phyloP scores from a whole-genome alignment of 1,140 invertebrate species.

The Pseudobourletiella spinata region DNA sequence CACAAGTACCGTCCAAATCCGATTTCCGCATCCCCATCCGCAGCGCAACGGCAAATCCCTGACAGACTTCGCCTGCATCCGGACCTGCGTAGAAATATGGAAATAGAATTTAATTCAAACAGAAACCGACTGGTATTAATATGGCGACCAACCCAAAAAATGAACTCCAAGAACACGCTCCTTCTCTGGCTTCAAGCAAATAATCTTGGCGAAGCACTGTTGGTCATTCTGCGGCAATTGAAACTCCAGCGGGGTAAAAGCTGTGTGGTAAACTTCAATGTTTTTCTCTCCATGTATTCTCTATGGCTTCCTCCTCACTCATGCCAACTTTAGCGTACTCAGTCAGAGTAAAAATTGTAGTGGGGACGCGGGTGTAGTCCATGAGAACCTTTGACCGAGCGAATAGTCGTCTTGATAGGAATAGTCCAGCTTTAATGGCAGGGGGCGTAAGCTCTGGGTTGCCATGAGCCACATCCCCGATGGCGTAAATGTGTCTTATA shows the following conservation, averaged over 20 bases:
- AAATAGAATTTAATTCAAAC: neutral
- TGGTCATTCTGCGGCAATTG: slow-evolving; percentile 75
- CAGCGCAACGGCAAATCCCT: slow-evolving; percentile 44
- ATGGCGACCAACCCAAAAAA: slow-evolving; percentile 59
- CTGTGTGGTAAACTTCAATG: slow-evolving; percentile 74
- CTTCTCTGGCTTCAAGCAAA: slow-evolving; percentile 54
- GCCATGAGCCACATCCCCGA: slow-evolving; percentile 77
- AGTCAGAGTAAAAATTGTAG: slow-evolving; percentile 91
- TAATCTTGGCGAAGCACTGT: slow-evolving; percentile 71
- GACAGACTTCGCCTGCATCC: slow-evolving; percentile 93
- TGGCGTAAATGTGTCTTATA: slow-evolving; percentile 53
- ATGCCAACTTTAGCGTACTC: slow-evolving; percentile 93
- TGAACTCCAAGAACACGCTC: slow-evolving; percentile 88
- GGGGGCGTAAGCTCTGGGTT: slow-evolving; percentile 77
- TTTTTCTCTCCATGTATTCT: slow-evolving; percentile 47
- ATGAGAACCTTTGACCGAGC: slow-evolving; percentile 45
- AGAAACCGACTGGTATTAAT: neutral
- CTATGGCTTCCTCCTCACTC: slow-evolving; percentile 79
- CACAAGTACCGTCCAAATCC: slow-evolving; percentile 78
- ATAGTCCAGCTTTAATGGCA: slow-evolving; percentile 84
- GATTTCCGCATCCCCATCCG: slow-evolving; percentile 58
- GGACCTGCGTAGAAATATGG: slow-evolving; percentile 48
- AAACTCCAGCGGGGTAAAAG: slow-evolving; percentile 91
- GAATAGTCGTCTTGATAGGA: slow-evolving; percentile 69
- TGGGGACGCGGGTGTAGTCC: slow-evolving; percentile 90